Evolutionary conservation across 2,888 invertebrate genomes (phyloP).

Genomic region (Oasisia sp.): DNA sequence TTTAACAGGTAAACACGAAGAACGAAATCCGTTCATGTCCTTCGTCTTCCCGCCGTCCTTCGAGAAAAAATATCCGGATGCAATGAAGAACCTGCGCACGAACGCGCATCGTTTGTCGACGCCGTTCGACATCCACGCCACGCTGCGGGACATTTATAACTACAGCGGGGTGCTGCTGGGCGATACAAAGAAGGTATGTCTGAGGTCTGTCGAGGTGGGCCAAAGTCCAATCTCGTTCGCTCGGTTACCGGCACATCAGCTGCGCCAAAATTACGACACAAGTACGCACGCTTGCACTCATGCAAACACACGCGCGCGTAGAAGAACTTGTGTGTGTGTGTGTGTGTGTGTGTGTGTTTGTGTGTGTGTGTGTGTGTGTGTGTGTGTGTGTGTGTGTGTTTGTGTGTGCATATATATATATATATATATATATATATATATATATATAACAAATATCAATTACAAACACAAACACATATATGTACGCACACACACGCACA

Average conservation of each 20-base stretch:
- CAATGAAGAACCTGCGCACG: slow-evolving; percentile 71
- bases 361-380: no score
- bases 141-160: slow-evolving; percentile 77
- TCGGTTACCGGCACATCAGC: not conserved
- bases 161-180: slow-evolving; percentile 53
- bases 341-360: no score
- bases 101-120: slow-evolving; percentile 81
- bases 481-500: not conserved
- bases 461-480: no score
- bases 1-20: slow-evolving; percentile 82
- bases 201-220: slow-evolving; percentile 41
- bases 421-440: no score
- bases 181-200: slow-evolving; percentile 43
- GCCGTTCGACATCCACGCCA: slow-evolving; percentile 89
- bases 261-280: not conserved
- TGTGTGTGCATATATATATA: no score
- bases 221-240: not conserved
- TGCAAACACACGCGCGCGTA: no score
- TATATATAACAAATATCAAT: no score
- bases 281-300: not conserved
- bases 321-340: no score
- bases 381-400: no score
- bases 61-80: slow-evolving; percentile 71
- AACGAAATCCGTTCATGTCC: slow-evolving; percentile 87
- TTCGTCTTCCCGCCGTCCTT: slow-evolving; percentile 81